Conservation (phyloP, 2,113 vertebrate species). For the Ceyx cyanopectus region DNA sequence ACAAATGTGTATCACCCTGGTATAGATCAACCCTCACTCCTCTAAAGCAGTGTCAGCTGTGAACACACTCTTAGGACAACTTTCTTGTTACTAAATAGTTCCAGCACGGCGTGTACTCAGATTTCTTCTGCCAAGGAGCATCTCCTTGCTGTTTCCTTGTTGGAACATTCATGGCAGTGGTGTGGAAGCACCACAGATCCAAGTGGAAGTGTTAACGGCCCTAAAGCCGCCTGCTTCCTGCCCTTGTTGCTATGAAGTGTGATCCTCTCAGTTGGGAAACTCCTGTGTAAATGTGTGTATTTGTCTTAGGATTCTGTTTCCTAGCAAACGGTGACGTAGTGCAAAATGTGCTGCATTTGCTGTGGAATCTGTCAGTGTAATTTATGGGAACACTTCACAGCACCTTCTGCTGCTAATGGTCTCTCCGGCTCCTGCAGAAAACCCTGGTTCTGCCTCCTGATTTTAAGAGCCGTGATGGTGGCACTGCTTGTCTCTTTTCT, state of each 20-base stretch:
- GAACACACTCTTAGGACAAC: background rate
- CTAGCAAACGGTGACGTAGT: background rate
- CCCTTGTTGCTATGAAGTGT: background rate
- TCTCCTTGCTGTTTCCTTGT: slow-evolving; percentile 2
- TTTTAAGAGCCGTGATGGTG: slow-evolving; percentile 47
- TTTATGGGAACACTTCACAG: background rate
- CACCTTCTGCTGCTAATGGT: slow-evolving; percentile 20
- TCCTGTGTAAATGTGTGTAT: background rate
- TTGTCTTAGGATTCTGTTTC: slow-evolving; percentile 32
- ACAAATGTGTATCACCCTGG: background rate
- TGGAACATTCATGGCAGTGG: background rate
- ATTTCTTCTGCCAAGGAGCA: background rate
- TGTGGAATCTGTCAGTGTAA: background rate
- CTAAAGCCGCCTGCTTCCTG: background rate
- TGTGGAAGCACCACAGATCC: background rate
- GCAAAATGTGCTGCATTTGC: background rate
- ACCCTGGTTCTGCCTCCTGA: slow-evolving; percentile 36
- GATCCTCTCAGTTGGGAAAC: slow-evolving; percentile 7
- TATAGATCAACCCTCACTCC: background rate
- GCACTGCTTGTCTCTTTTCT: slow-evolving; percentile 22
- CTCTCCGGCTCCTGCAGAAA: slow-evolving; percentile 10
- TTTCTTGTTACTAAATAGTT: background rate
- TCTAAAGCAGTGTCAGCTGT: background rate
- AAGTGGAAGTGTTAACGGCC: background rate
- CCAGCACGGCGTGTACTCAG: background rate